These are phyloP conservation scores for Amiota mariae DNA, from an alignment of 2,888 invertebrate genomes.

Conservation along the genomic window DNA sequence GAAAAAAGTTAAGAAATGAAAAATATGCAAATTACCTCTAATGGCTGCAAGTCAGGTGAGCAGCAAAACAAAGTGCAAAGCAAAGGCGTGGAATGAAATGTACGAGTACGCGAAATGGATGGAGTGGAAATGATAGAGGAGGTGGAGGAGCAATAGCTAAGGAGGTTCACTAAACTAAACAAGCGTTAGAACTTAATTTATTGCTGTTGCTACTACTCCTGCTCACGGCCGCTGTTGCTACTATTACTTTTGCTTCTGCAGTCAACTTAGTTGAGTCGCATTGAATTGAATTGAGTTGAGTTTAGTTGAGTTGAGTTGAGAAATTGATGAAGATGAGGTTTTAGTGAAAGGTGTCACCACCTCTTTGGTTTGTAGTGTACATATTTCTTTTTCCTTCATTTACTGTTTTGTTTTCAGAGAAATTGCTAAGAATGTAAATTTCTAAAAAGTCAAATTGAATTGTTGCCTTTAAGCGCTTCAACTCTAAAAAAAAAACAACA, in stretches of 20 bases:
- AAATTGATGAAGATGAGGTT: slow-evolving; percentile 14
- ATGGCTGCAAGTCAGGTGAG: slow-evolving; percentile 50
- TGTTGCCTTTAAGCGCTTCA: slow-evolving; percentile 32
- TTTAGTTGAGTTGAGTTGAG: slow-evolving; percentile 8
- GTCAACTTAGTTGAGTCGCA: background rate
- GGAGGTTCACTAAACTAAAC: slow-evolving; percentile 14
- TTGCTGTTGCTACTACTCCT: slow-evolving; percentile 19
- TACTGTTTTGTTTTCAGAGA: slow-evolving; percentile 21
- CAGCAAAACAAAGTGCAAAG: slow-evolving; percentile 19
- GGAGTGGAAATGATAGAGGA: background rate
- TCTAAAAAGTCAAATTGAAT: slow-evolving; percentile 33
- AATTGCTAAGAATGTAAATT: slow-evolving; percentile 33
- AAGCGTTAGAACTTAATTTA: slow-evolving; percentile 32
- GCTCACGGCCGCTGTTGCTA: slow-evolving; percentile 25
- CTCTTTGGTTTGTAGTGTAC: background rate
- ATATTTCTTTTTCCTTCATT: background rate
- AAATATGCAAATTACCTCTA: slow-evolving; percentile 53
- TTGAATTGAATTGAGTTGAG: slow-evolving; percentile 8
- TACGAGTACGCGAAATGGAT: background rate
- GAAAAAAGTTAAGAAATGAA: slow-evolving; percentile 8
- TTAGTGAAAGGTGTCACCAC: background rate
- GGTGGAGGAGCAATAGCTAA: background rate
- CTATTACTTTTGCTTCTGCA: background rate
- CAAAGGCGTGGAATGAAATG: slow-evolving; percentile 4
- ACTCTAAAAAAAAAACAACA: slow-evolving; percentile 10